These are phyloP conservation scores for Acanthurus leucopareius DNA, from an alignment of 2,797 vertebrate genomes.

Conservation along the genomic window DNA sequence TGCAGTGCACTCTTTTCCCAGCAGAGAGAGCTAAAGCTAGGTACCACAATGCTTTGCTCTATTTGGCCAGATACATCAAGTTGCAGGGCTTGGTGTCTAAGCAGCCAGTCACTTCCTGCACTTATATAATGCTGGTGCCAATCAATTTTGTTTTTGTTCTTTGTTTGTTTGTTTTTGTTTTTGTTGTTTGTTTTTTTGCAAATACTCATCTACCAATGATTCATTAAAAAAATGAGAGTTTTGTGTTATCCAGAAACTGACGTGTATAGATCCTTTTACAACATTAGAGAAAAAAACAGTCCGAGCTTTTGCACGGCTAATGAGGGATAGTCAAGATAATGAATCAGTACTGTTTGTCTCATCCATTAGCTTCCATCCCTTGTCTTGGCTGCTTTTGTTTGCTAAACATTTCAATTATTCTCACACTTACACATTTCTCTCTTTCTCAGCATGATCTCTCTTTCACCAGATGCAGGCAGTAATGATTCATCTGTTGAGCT, in stretches of 20 bases:
- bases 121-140: background rate
- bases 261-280: background rate
- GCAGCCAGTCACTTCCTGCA: background rate
- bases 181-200: background rate
- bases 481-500: too few relatives aligned
- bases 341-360: conserved; percentile 33
- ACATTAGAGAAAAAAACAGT: background rate
- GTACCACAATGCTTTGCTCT: conserved; percentile 4
- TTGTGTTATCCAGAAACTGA: background rate
- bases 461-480: background rate
- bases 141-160: background rate
- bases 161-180: too few relatives aligned
- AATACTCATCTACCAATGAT: background rate
- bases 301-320: background rate
- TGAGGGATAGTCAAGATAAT: background rate
- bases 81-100: background rate
- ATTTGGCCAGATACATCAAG: background rate
- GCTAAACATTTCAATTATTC: conserved; percentile 14
- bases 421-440: conserved; percentile 12
- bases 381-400: conserved; percentile 27
- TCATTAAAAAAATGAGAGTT: background rate
- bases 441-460: conserved; percentile 1
- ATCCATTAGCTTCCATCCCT: conserved; percentile 10
- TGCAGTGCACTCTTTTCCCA: conserved; percentile 73
- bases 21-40: conserved; percentile 77